These are phyloP conservation scores for Pantherophis guttatus DNA, from an alignment of 2,113 vertebrate species.

Conservation along the genomic window DNA sequence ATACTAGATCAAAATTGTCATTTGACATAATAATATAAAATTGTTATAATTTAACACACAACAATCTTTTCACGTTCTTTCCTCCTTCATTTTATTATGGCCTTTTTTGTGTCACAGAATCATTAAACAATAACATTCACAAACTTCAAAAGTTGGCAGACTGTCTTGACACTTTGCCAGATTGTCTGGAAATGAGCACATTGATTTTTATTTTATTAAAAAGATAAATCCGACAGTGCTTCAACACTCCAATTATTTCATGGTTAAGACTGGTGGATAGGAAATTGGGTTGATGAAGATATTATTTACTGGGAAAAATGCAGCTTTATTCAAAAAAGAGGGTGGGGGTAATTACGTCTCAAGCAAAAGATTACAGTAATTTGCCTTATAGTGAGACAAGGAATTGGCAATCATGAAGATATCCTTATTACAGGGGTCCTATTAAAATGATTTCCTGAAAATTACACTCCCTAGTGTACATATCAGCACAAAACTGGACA, in stretches of 20 bases:
- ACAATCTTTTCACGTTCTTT: background rate
- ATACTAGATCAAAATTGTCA: background rate
- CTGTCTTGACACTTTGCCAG: background rate
- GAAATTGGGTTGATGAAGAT: background rate
- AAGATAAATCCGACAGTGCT: background rate
- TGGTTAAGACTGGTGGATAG: background rate
- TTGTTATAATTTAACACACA: background rate
- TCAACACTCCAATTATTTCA: background rate
- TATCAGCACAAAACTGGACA: background rate
- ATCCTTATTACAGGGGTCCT: background rate
- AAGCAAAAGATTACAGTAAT: conserved; percentile 49
- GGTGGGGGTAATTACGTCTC: conserved; percentile 54
- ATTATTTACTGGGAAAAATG: conserved; percentile 31
- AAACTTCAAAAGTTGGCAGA: background rate
- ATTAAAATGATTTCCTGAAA: background rate
- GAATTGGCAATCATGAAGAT: background rate
- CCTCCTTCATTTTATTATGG: background rate
- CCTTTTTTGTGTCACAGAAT: background rate
- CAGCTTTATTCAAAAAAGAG: conserved; percentile 51
- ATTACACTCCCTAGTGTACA: background rate
- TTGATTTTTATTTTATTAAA: conserved; percentile 18
- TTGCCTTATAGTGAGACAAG: background rate
- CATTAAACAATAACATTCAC: background rate
- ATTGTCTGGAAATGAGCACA: background rate
- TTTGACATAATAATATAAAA: background rate